phyloP scores from a whole-genome alignment of 2,797 vertebrate species.

The Siniperca undulata region DNA sequence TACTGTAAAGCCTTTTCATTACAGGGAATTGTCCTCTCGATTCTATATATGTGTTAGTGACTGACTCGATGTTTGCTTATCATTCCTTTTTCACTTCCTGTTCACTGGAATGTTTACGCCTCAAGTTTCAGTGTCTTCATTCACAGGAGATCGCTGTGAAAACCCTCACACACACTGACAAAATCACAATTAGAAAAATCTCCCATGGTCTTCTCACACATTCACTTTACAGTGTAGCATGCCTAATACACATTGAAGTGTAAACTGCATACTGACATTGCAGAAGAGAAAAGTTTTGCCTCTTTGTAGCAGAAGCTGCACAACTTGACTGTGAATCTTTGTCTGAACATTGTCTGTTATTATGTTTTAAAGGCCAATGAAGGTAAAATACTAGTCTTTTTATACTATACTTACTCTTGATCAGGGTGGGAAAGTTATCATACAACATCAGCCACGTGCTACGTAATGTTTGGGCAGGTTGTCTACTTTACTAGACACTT shows the following conservation, averaged over 20 bases:
- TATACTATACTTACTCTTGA: not conserved
- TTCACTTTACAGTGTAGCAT: conserved; percentile 12
- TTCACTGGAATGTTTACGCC: conserved; percentile 32
- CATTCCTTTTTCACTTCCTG: conserved; percentile 34
- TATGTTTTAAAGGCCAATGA: not conserved
- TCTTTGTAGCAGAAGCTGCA: not conserved
- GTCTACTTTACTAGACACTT: not conserved
- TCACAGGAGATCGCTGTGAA: conserved; percentile 2
- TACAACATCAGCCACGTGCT: not conserved
- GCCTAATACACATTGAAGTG: not conserved
- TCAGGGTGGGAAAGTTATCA: not conserved
- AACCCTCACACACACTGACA: not conserved
- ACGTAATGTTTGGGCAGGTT: not conserved
- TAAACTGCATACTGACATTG: not conserved
- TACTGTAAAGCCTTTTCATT: conserved; percentile 26
- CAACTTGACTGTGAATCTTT: not conserved
- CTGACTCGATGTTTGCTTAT: conserved; percentile 3
- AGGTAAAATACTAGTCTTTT: not conserved
- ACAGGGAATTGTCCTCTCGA: conserved; percentile 2
- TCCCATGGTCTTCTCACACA: not conserved
- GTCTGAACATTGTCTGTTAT: not conserved
- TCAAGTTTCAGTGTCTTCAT: conserved; percentile 42
- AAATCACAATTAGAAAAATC: not conserved
- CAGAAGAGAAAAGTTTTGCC: not conserved
- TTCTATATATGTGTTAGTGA: not conserved